Percentiles rank a stretch among this genome's conserved stretches.
Conservation (phyloP, 2,888 invertebrate species). For the Yponomeuta cagnagella region DNA sequence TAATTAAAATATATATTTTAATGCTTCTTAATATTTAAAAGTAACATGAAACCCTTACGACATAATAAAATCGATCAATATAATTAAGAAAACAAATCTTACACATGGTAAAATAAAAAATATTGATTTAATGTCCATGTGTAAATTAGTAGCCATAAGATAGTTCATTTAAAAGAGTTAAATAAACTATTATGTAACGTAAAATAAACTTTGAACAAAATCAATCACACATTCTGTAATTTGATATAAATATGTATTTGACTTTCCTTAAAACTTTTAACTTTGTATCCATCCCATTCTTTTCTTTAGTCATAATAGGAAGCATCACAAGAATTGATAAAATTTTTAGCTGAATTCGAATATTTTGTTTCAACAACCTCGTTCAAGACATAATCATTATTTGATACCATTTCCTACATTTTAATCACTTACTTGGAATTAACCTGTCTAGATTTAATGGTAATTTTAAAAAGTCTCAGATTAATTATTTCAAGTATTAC, state of each 20-base stretch:
- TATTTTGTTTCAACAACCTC: too few species aligned
- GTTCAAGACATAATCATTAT: too few species aligned
- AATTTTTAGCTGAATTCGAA: too few species aligned
- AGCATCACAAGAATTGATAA: too few species aligned
- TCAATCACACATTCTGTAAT: not conserved
- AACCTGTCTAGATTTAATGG: not conserved
- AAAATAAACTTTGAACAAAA: constrained; percentile 2
- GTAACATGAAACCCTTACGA: not conserved
- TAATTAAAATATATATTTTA: not conserved
- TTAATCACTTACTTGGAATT: not conserved
- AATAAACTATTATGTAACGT: not conserved
- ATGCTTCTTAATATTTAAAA: not conserved
- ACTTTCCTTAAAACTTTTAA: not conserved
- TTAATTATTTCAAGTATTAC: not conserved
- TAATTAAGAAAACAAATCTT: not conserved
- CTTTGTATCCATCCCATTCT: not conserved
- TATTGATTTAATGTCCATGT: not conserved
- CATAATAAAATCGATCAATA: constrained; percentile 2
- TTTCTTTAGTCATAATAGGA: not conserved
- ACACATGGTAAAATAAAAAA: not conserved
- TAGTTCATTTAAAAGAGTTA: too few species aligned
- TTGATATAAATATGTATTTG: not conserved
- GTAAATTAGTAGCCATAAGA: not conserved
- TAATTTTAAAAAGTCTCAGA: not conserved
- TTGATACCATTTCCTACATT: too few species aligned